Evolutionary conservation across 2,113 vertebrate genomes (phyloP).

Genomic region (Pagrus major): DNA sequence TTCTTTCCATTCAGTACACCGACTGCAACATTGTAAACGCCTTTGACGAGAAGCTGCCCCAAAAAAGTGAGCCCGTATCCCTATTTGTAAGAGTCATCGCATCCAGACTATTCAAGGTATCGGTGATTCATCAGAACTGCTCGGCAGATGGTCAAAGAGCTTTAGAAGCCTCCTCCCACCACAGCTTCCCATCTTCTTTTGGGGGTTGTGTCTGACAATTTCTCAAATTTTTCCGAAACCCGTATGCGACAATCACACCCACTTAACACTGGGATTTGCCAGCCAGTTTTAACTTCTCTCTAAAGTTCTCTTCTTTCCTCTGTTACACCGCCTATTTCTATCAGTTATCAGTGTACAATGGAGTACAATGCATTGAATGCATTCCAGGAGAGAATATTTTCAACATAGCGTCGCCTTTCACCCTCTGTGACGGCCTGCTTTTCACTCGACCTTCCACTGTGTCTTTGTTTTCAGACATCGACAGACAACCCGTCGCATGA

Average conservation of each 20-base stretch:
- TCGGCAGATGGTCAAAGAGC: background rate
- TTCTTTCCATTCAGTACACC: too few species aligned
- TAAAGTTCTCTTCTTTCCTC: background rate
- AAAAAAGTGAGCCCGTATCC: background rate
- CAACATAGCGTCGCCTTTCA: background rate
- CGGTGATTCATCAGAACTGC: background rate
- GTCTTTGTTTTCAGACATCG: background rate
- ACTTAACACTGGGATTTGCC: background rate
- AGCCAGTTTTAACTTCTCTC: background rate
- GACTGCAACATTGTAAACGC: background rate
- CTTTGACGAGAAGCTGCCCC: background rate
- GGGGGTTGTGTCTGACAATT: background rate
- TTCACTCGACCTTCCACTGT: background rate
- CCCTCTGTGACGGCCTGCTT: background rate
- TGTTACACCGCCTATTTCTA: background rate
- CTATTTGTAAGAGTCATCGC: background rate
- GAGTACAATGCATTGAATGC: background rate
- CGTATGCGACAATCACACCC: background rate
- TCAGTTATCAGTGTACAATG: background rate
- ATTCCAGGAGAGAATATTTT: background rate
- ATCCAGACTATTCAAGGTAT: too few species aligned
- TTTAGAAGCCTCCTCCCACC: background rate
- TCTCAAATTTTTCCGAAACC: background rate
- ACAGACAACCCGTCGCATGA: slow-evolving; percentile 1
- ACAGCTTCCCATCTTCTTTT: background rate